Conservation (phyloP, 1,140 invertebrate species). For the Drosophila arawakana region DNA sequence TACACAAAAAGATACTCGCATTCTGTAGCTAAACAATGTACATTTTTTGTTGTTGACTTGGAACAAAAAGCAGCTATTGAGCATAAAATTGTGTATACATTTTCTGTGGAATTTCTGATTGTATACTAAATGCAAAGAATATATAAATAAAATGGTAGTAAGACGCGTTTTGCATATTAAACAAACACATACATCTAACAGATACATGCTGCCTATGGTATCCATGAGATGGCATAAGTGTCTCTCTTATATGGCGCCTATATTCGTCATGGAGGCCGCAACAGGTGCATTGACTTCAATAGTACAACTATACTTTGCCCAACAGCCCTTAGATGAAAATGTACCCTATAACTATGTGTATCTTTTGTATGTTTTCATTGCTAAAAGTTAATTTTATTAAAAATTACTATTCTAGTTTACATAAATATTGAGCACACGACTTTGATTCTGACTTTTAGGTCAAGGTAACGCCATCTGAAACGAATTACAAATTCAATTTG, state of each 20-base stretch:
- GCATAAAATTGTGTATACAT: conserved; percentile 22
- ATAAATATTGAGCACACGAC: too few relatives aligned
- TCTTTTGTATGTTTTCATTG: conserved; percentile 31
- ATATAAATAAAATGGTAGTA: conserved; percentile 44
- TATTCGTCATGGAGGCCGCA: conserved; percentile 48
- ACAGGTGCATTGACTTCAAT: conserved; percentile 62
- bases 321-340: neutral
- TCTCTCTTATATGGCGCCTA: conserved; percentile 36
- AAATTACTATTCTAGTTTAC: too few relatives aligned
- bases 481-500: conserved; percentile 45
- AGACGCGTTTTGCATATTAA: conserved; percentile 63
- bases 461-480: conserved; percentile 35
- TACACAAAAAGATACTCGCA: conserved; percentile 29
- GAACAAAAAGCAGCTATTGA: conserved; percentile 27
- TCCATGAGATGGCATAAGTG: conserved; percentile 22
- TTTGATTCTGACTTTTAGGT: conserved; percentile 31
- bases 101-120: conserved; percentile 55
- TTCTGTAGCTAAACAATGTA: conserved; percentile 5
- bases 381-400: neutral
- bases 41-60: conserved; percentile 17
- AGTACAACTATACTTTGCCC: conserved; percentile 2
- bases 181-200: conserved; percentile 27
- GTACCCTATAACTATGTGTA: conserved; percentile 5
- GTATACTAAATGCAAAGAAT: conserved; percentile 23
- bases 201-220: conserved; percentile 29